These are phyloP conservation scores for Chironomus tepperi DNA, from an alignment of 1,140 invertebrate genomes.

Conservation along the genomic window DNA sequence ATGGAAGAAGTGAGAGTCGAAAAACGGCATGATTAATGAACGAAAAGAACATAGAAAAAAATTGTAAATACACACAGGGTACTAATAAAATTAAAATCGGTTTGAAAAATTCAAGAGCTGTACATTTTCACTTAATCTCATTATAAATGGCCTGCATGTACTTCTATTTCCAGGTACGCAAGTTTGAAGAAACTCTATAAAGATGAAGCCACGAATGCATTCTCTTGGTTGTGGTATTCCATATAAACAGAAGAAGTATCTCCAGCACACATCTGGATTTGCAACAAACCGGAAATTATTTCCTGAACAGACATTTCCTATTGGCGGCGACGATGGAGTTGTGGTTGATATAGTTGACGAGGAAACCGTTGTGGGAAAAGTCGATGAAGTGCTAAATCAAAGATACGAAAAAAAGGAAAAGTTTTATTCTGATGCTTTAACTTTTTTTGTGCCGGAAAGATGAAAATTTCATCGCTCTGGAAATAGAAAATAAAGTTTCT, in stretches of 20 bases:
- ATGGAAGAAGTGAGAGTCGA: too few relatives aligned
- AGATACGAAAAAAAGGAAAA: background rate
- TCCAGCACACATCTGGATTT: background rate
- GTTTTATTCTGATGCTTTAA: background rate
- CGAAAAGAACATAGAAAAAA: background rate
- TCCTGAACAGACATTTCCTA: background rate
- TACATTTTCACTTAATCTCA: background rate
- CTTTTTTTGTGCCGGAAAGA: background rate
- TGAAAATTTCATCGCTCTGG: background rate
- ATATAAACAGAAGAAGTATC: background rate
- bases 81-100: background rate
- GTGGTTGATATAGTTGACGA: background rate
- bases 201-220: background rate
- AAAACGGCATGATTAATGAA: too few relatives aligned
- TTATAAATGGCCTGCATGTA: background rate
- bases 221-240: background rate
- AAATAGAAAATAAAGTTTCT: background rate
- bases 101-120: background rate
- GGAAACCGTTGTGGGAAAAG: slow-evolving; percentile 6
- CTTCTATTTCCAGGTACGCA: background rate
- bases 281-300: slow-evolving; percentile 18
- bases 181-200: background rate
- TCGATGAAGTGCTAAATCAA: slow-evolving; percentile 3
- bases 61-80: slow-evolving; percentile 12
- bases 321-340: background rate